Evolutionary conservation across 2,797 vertebrate genomes (phyloP), one percentile per base, ranked within the genome.

Genomic region (Cichlasoma orientale): DNA sequence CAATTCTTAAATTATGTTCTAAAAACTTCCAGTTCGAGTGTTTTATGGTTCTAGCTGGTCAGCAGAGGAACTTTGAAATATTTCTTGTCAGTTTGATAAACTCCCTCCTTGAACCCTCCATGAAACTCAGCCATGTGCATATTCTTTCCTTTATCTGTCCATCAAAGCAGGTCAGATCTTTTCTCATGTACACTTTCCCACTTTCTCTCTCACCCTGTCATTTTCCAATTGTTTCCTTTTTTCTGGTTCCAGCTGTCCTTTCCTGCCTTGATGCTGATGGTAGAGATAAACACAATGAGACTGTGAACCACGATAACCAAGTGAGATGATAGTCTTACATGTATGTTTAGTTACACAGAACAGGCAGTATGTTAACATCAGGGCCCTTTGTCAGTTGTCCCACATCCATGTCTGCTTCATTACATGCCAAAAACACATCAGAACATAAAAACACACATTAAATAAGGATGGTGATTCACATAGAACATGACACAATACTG

Each of bases 121-220:
- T 50, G 63, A 50, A 50, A n/a, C 63, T 50, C 19, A 3, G 18
- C 36, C 54, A 27, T 54, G 76, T 56, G 31, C 25, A 29, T 23
- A 8, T 52, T n/a, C 27, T 59, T 44, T 70, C 72, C 58, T 75
- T 72, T 36, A 75, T 80, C 74, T 38, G 71, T 77, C 82, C 52
- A 58, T 87, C 82, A 72, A 72, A 25, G 44, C 14, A 57, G 56
- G 53, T 77, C 82, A 75, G 68, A 87, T 72, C 21, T 73, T 61
- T 73, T 82, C 76, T 83, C 69, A 3, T 44, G 66, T 83, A 57
- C 61, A 80, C 29, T 29, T 83, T 79, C 74, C 58, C 52, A 74
- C n/a, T 80, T 80, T 73, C 66, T 7, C 4, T 73, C 59, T 78
- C 58, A 82, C 74, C 57, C 77, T 13, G 6, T n/a, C 18, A n/a